phyloP scores from a whole-genome alignment of 2,888 invertebrate species.

The Cataglyphis cursor region DNA sequence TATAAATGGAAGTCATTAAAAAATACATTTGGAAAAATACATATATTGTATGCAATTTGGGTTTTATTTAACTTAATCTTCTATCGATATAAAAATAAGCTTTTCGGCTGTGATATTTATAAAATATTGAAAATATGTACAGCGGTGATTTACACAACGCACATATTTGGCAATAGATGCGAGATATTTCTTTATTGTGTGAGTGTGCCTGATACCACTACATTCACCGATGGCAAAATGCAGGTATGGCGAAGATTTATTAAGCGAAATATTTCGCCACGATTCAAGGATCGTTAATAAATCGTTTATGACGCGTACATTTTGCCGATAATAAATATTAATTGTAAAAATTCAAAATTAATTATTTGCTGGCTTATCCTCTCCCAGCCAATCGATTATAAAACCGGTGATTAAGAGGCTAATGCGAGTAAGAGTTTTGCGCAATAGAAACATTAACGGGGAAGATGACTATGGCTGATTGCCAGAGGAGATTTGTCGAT shows the following conservation, averaged over 20 bases:
- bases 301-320: constrained; percentile 14
- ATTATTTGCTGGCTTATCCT: constrained; percentile 9
- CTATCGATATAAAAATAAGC: background rate
- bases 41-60: background rate
- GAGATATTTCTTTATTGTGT: constrained; percentile 26
- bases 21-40: constrained; percentile 21
- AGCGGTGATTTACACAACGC: constrained; percentile 17
- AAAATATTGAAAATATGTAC: constrained; percentile 30
- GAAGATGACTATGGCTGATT: constrained; percentile 61
- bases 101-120: constrained; percentile 15
- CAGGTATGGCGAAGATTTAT: constrained; percentile 36
- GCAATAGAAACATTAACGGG: constrained; percentile 30
- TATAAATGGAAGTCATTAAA: background rate
- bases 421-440: constrained; percentile 3
- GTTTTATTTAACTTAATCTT: constrained; percentile 1
- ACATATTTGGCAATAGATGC: background rate
- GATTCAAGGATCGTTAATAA: constrained; percentile 43
- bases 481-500: constrained; percentile 80
- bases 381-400: constrained; percentile 23
- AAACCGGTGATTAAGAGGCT: constrained; percentile 3
- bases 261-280: constrained; percentile 33
- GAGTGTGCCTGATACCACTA: constrained; percentile 26
- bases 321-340: constrained; percentile 16
- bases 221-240: constrained; percentile 26
- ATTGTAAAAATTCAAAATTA: constrained; percentile 3